phyloP scores from a whole-genome alignment of 2,888 invertebrate genomes.

The Sphaeridia pumilis region DNA sequence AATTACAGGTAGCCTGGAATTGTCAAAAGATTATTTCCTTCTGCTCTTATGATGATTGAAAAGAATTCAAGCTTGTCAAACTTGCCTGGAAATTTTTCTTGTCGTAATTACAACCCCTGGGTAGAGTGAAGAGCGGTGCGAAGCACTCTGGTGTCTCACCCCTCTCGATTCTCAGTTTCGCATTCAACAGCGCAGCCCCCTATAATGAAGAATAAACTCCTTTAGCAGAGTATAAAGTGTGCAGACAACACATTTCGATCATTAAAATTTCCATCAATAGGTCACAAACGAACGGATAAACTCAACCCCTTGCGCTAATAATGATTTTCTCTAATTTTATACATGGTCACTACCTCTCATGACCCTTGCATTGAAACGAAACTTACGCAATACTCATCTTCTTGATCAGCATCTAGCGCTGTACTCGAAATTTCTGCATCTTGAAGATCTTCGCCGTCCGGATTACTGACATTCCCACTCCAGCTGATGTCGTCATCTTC shows the following conservation, averaged over 20 bases:
- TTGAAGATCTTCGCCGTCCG: slow-evolving; percentile 20
- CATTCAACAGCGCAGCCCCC: slow-evolving; percentile 22
- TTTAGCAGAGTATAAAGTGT: too few species aligned
- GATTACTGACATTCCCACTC: slow-evolving; percentile 25
- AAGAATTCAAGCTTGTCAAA: too few species aligned
- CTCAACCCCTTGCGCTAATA: too few species aligned
- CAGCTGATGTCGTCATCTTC: slow-evolving; percentile 22
- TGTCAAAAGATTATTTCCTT: background rate
- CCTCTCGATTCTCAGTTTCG: slow-evolving; percentile 19
- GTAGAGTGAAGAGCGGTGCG: slow-evolving; percentile 22
- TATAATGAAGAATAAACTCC: too few species aligned
- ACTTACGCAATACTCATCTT: slow-evolving; percentile 35
- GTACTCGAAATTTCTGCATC: slow-evolving; percentile 25
- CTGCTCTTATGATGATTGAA: too few species aligned
- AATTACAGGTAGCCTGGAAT: slow-evolving; percentile 26
- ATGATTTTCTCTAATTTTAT: too few species aligned
- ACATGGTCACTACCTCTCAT: too few species aligned
- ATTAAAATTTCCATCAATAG: too few species aligned
- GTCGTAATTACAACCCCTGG: slow-evolving; percentile 26
- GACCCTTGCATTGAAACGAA: too few species aligned
- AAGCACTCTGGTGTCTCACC: slow-evolving; percentile 18
- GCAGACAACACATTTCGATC: too few species aligned
- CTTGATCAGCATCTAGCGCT: slow-evolving; percentile 14
- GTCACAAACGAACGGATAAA: too few species aligned
- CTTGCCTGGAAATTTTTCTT: slow-evolving; percentile 33